Conservation (phyloP, 2,888 invertebrate species). For the Phyllotreta cruciferae region DNA sequence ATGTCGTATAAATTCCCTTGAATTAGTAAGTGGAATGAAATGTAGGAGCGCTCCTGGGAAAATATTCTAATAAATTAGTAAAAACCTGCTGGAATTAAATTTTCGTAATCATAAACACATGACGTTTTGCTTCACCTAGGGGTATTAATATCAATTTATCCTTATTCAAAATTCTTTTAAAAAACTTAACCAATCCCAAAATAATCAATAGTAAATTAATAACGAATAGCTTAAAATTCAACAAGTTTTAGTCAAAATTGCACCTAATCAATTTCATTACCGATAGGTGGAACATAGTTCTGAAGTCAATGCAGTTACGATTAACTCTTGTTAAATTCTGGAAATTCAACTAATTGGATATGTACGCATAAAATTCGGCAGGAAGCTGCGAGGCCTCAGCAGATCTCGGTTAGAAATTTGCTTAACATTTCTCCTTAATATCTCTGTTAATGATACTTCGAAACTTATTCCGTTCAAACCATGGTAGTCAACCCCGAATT, state of each 20-base stretch:
- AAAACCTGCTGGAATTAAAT: neutral
- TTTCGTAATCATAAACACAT: no score
- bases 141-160: no score
- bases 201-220: no score
- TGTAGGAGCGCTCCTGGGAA: neutral
- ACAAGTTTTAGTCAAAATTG: no score
- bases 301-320: no score
- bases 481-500: constrained; percentile 18
- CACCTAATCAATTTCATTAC: no score
- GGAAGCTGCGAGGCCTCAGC: constrained; percentile 8
- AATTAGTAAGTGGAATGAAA: neutral
- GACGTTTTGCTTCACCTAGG: no score
- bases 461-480: constrained; percentile 15
- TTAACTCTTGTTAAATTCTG: constrained; percentile 1
- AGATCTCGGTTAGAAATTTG: constrained; percentile 21
- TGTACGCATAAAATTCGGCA: constrained; percentile 6
- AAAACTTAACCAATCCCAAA: no score
- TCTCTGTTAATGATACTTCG: constrained; percentile 21
- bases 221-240: no score
- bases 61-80: constrained; percentile 3
- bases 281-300: no score
- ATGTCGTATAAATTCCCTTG: constrained; percentile 9
- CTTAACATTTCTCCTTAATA: constrained; percentile 22
- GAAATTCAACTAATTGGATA: constrained; percentile 5
- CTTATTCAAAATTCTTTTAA: no score